phyloP scores from a whole-genome alignment of 2,113 vertebrate genomes.

The Arothron firmamentum region DNA sequence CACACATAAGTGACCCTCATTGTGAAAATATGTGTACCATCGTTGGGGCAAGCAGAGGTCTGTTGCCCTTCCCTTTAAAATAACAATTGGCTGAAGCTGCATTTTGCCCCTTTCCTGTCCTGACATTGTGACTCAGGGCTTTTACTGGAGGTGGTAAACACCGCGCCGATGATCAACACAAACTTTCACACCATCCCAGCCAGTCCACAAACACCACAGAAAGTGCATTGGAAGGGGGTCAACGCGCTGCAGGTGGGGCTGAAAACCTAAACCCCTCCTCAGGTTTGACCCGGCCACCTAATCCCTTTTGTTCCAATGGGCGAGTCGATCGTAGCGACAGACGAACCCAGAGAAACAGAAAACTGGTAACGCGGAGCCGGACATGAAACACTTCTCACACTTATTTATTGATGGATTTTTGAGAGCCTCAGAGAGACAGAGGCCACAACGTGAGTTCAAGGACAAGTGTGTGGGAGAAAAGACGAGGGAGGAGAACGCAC shows the following conservation, averaged over 20 bases:
- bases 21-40: conserved; percentile 67
- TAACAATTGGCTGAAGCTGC: conserved; percentile 68
- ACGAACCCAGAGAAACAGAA: conserved; percentile 53
- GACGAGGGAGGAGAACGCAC: too few relatives aligned
- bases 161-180: conserved; percentile 10
- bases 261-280: conserved; percentile 59
- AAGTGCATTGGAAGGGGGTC: conserved; percentile 5
- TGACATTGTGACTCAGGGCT: conserved; percentile 64
- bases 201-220: not conserved
- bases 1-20: conserved; percentile 66
- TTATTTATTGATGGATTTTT: conserved; percentile 67
- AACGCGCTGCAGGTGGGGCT: conserved; percentile 44
- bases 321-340: conserved; percentile 58
- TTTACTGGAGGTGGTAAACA: conserved; percentile 66
- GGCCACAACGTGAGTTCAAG: conserved; percentile 1
- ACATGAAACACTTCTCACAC: conserved; percentile 52
- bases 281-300: conserved; percentile 53
- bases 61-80: conserved; percentile 58
- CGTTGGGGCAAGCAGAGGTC: conserved; percentile 38
- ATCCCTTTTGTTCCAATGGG: conserved; percentile 59
- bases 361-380: conserved; percentile 60
- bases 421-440: conserved; percentile 20
- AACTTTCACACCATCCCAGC: not conserved
- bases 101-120: conserved; percentile 59
- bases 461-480: not conserved